Percentiles rank a stretch among this genome's conserved stretches.
Evolutionary conservation across 2,113 vertebrate species (phyloP).

Genomic region (Sapajus apella): DNA sequence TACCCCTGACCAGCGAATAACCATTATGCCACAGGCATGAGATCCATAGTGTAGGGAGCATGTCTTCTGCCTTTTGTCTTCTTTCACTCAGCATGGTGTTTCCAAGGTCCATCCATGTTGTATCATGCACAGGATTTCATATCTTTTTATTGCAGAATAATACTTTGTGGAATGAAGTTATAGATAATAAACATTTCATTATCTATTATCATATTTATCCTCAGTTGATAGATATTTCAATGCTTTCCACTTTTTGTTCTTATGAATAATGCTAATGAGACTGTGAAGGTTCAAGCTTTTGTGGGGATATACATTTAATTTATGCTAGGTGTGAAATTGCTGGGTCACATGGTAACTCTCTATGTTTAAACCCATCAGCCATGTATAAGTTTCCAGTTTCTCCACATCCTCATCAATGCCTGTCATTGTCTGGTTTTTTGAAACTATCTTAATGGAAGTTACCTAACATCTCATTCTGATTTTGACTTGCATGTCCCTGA

Average conservation of each 20-base stretch:
- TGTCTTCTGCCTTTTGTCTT: fast-evolving
- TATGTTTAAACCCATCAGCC: neutral
- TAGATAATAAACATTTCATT: neutral
- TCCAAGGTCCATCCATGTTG: neutral
- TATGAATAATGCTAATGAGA: neutral
- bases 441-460: neutral
- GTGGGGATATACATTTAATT: neutral
- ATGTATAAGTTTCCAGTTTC: neutral
- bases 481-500: neutral
- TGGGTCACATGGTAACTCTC: neutral
- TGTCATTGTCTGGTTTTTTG: neutral
- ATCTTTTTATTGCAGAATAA: neutral
- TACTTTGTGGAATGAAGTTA: neutral
- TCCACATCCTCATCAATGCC: neutral
- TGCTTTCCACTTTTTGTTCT: neutral
- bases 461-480: neutral
- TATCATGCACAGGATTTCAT: neutral
- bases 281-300: neutral
- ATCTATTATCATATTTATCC: neutral
- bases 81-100: neutral
- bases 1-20: neutral
- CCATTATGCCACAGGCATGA: neutral
- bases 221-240: neutral
- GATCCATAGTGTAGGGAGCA: neutral
- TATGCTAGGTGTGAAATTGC: neutral